Base-by-base conservation (phyloP, 2,888 invertebrate species). In the Agelastica alni region DNA sequence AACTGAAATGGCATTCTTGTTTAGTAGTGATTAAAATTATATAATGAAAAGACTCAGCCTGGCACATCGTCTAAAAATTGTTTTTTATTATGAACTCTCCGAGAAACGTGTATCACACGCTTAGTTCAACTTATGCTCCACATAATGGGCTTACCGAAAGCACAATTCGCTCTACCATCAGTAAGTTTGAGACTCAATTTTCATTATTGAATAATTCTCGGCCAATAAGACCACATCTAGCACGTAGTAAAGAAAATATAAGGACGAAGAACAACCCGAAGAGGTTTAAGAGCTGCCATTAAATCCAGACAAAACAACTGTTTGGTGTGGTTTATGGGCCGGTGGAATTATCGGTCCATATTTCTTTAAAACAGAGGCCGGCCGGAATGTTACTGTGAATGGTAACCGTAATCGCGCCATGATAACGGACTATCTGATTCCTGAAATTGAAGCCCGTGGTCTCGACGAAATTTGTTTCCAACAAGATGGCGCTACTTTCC, bases 221-320 rank as follows among this genome's bases (percentile, higher is more conserved):
- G 13, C 36, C 12, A 1, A 36, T 12, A 12, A 30, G 36, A 36
- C 36, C 12, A 36, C 36, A 36, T 36, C 14, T n/a, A 36, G 17
- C 14, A 36, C 13, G 36, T n/a, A 17, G 13, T 36, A 14, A 4
- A 36, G 36, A n/a, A 36, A 36, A 16, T 36, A 36, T 36, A 36
- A 14, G 48, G 48, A 4, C 39, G 48, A 48, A n/a, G 37, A 48
- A 16, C 30, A 48, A 48, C 34, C 12, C 14, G 26, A 48, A 52
- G 37, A 39, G 26, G 39, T 48, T 48, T 39, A 48, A 48, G 26
- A 48, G 22, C 12, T 48, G 39, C 48, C 22, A 48, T 39, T 39
- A 48, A 12, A 48, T 48, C 48, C 48, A 14, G 5, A 48, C 37
- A 48, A 48, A 48, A 39, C 37, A 48, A 22, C 39, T 17, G 13